A percentile compares a stretch with the other conserved stretches of the same genome.
Evolutionary conservation across 1,140 invertebrate genomes (phyloP).

Genomic region (Neodiprion lecontei): DNA sequence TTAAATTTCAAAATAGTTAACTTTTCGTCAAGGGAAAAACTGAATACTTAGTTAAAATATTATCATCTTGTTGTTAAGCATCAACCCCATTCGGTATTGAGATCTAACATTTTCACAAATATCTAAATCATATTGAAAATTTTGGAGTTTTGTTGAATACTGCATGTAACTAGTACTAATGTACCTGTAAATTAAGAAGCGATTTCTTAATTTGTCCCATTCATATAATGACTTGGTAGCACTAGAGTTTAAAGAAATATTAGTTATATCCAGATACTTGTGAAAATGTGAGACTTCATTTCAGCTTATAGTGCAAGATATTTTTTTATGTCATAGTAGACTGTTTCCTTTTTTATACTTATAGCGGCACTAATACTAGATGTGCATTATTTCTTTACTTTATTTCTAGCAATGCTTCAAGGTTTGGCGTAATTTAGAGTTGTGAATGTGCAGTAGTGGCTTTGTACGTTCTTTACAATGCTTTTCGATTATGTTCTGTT

Average conservation of each 20-base stretch:
- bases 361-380: conserved; percentile 52
- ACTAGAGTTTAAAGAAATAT: background rate
- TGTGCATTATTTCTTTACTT: conserved; percentile 44
- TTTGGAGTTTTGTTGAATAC: background rate
- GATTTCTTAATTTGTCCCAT: conserved; percentile 10
- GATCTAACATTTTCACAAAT: background rate
- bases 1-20: conserved; percentile 22
- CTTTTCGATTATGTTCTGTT: conserved; percentile 31
- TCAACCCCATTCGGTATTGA: background rate
- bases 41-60: background rate
- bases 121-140: background rate
- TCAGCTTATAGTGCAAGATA: conserved; percentile 24
- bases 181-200: background rate
- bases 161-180: background rate
- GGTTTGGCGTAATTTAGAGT: conserved; percentile 42
- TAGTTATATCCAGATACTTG: conserved; percentile 37
- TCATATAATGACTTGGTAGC: conserved; percentile 17
- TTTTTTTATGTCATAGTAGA: conserved; percentile 29
- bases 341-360: conserved; percentile 36
- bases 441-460: conserved; percentile 31
- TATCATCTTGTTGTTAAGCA: background rate
- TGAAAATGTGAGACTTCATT: conserved; percentile 54
- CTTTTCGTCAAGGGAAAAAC: conserved; percentile 22
- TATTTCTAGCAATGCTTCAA: conserved; percentile 37
- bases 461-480: conserved; percentile 17